Base-by-base conservation (phyloP, 2,888 invertebrate genomes). In the Drosophila limbata region DNA sequence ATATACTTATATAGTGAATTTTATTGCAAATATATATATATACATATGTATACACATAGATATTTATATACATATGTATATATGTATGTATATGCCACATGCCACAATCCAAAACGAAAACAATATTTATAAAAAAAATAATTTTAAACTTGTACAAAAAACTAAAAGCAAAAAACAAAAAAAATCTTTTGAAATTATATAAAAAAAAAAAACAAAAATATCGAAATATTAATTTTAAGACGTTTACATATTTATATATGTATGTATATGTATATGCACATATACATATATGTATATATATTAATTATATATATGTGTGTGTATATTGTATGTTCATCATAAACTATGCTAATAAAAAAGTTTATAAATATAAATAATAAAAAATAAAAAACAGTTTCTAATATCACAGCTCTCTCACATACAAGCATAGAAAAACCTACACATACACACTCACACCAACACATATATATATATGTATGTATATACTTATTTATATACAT, bases 101-200 rank as follows among this genome's bases (percentile, higher is more conserved):
- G 77, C 80, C 83, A 82, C 80, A 80, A 82, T 78, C 80, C 79
- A 82, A 82, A 84, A 64, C 51, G 53, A 78, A 67, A 65, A 57
- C 44, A 72, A 81, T 73, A 79, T 80, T 69, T 81, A 84, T 73
- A 71, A 66, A 66, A 66, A 66, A 65, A 42, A 62, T 77, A 75
- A 81, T 73, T 78, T 81, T 75, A 69, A 79, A 77, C 59, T 67
- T 90, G 84, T 89, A 79, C 78, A 73, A 84, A 81, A 56, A 64
- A 40, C 35, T 37, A 28, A 53, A 61, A 44, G 19, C 33, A 61
- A 37, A 61, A n/a, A 48, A 47, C 50, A 53, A 51, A 67, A 75
- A 65, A 39, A 59, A 73, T 59, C 44, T 52, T 72, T 64, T 72
- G 48, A 76, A 66, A 59, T 73, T 53, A 40, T 56, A 56, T 21